Base-by-base conservation (phyloP, 2,888 invertebrate genomes). In the Erebia ligea region DNA sequence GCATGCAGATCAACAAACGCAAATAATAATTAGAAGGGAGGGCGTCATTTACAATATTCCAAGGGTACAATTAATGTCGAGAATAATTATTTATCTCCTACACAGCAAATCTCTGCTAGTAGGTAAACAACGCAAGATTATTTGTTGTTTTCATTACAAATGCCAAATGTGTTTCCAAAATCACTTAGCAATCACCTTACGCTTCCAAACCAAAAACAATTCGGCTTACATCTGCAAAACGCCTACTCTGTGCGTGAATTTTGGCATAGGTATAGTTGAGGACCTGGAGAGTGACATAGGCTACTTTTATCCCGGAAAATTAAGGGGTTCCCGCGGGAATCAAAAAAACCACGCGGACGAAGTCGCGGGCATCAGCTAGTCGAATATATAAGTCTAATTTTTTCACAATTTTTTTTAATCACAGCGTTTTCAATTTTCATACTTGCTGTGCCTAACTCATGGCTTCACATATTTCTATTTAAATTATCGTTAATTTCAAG, bases 41-140 rank as follows among this genome's bases (percentile, higher is more conserved):
- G 72, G 70, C 73, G 67, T 73, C 70, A 68, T 66, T 59, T 75
- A 67, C 73, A 74, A 21, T 63, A 52, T 56, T 61, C 67, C 80
- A 81, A 82, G 82, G 81, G 75, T 77, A 74, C 75, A 72, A 79
- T 75, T 85, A 84, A 87, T 84, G 82, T 83, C 80, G 81, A 77
- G 81, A 79, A 86, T 86, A 86, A 70, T 70, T 69, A 85, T 85
- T 83, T 82, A 80, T 87, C 89, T 86, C 91, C 91, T 89, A 91
- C 90, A 90, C 89, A 80, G 73, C 73, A 81, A 80, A 81, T 77
- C 79, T 57, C 67, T 70, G 62, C 21, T 63, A 17, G 50, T n/a
- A n/a, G n/a, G n/a, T 57, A 70, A 63, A 67, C 70, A 67, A 62
- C 78, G 82, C 77, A 84, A 87, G 54, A 42, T 56, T 62, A 62